phyloP scores from a whole-genome alignment of 1,140 invertebrate species.

The Pseudomyrmex gracilis region DNA sequence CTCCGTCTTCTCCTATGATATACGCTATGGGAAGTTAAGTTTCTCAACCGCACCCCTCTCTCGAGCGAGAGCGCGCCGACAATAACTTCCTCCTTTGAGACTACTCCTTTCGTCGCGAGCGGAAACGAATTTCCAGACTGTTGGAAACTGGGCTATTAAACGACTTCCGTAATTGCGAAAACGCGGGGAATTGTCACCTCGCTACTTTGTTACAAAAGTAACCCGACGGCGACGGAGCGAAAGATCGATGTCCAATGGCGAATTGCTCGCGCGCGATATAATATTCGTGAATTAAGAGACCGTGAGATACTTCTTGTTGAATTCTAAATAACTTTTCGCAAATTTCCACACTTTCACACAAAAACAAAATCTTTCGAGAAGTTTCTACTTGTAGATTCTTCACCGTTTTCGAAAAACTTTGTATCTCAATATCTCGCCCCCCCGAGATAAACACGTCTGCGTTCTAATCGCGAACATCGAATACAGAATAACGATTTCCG shows the following conservation, averaged over 20 bases:
- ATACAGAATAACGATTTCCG: neutral
- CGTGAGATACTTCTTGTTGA: neutral
- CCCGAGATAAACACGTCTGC: neutral
- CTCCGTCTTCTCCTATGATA: slow-evolving; percentile 55
- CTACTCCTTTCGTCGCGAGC: slow-evolving; percentile 53
- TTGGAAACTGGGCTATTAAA: slow-evolving; percentile 65
- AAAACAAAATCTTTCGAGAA: neutral
- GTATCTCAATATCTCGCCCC: slow-evolving; percentile 9
- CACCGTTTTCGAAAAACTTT: neutral
- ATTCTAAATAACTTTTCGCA: too few relatives aligned
- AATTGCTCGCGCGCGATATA: neutral
- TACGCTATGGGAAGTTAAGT: slow-evolving; percentile 65
- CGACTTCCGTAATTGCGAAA: slow-evolving; percentile 62
- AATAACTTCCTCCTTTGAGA: slow-evolving; percentile 62
- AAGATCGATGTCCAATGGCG: slow-evolving; percentile 42
- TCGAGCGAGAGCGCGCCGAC: slow-evolving; percentile 25
- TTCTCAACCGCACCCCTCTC: slow-evolving; percentile 55
- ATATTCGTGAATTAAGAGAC: neutral
- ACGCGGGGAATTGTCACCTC: slow-evolving; percentile 57
- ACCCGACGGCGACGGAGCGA: slow-evolving; percentile 4
- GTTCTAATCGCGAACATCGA: slow-evolving; percentile 9
- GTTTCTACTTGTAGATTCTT: neutral
- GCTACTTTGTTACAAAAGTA: slow-evolving; percentile 47
- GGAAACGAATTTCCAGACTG: slow-evolving; percentile 61
- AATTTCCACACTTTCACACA: neutral